Evolutionary conservation across 2,797 vertebrate species (phyloP).

Genomic region (Enteromius fasciolatus): DNA sequence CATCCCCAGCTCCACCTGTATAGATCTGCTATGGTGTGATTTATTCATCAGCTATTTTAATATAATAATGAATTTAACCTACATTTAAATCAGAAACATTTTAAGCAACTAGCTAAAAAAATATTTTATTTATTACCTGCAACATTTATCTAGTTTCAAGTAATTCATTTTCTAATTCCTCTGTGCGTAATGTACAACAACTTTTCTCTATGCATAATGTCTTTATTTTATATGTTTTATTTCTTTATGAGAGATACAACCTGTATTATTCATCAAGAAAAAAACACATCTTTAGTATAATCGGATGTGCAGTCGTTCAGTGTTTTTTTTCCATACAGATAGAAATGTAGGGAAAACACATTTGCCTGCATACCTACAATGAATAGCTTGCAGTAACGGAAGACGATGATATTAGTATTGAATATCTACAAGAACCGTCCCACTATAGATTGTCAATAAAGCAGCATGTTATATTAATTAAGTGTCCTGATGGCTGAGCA

Average conservation of each 20-base stretch:
- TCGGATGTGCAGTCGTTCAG: background rate
- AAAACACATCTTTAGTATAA: background rate
- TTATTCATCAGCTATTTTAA: background rate
- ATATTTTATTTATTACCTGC: background rate
- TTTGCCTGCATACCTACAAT: background rate
- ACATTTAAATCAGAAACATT: background rate
- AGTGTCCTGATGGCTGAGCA: conserved; percentile 21
- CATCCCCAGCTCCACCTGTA: background rate
- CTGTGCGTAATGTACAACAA: background rate
- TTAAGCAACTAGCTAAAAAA: background rate
- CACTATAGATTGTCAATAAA: conserved; percentile 40
- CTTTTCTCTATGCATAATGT: background rate
- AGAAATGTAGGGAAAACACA: background rate
- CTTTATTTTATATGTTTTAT: background rate
- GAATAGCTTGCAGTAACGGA: conserved; percentile 2
- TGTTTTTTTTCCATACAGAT: background rate
- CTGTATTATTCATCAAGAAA: background rate
- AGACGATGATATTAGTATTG: conserved; percentile 42
- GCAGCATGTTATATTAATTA: conserved; percentile 56
- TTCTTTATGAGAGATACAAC: background rate
- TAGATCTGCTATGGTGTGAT: background rate
- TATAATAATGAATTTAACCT: background rate
- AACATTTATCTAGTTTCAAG: background rate
- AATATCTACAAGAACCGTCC: conserved; percentile 22
- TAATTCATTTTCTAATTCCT: background rate